A percentile compares a stretch with the other conserved stretches of the same genome.
These are phyloP conservation scores for Sebastes umbrosus DNA, from an alignment of 2,797 vertebrate genomes.

Conservation along the genomic window DNA sequence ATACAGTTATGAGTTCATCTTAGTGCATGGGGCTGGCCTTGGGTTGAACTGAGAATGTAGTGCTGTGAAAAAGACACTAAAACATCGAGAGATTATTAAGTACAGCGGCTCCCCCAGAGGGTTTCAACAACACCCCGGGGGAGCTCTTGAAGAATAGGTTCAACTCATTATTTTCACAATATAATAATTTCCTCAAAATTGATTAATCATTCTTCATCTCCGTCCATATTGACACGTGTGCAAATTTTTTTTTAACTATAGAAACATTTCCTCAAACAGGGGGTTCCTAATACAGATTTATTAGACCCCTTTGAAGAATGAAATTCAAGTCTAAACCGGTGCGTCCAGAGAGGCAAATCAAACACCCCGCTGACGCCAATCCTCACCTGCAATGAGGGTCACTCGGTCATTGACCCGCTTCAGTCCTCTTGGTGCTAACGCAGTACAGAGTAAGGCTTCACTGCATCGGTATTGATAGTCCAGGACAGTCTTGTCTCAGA, in stretches of 20 bases:
- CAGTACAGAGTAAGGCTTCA: slow-evolving; percentile 55
- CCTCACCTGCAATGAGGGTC: slow-evolving; percentile 32
- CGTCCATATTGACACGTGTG: slow-evolving; percentile 6
- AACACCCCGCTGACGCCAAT: slow-evolving; percentile 14
- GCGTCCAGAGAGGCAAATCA: slow-evolving; percentile 14
- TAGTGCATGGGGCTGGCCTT: neutral
- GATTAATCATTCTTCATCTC: slow-evolving; percentile 9
- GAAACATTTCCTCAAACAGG: slow-evolving; percentile 2
- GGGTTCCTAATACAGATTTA: slow-evolving; percentile 20
- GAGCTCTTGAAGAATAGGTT: slow-evolving; percentile 10
- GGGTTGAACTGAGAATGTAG: neutral
- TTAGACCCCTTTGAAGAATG: slow-evolving; percentile 23
- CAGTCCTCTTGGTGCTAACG: slow-evolving; percentile 35
- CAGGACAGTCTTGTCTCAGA: slow-evolving; percentile 54
- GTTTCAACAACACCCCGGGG: slow-evolving; percentile 1
- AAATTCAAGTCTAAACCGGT: slow-evolving; percentile 41
- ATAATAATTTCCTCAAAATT: slow-evolving; percentile 16
- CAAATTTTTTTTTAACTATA: slow-evolving; percentile 12
- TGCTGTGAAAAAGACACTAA: slow-evolving; percentile 9
- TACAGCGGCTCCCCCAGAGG: slow-evolving; percentile 10
- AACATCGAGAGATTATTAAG: slow-evolving; percentile 19
- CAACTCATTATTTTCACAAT: slow-evolving; percentile 20
- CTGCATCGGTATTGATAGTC: slow-evolving; percentile 47
- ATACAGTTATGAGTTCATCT: neutral
- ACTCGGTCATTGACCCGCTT: slow-evolving; percentile 39